Evolutionary conservation across 2,797 vertebrate genomes (phyloP).

Genomic region (Brachymystax lenok): DNA sequence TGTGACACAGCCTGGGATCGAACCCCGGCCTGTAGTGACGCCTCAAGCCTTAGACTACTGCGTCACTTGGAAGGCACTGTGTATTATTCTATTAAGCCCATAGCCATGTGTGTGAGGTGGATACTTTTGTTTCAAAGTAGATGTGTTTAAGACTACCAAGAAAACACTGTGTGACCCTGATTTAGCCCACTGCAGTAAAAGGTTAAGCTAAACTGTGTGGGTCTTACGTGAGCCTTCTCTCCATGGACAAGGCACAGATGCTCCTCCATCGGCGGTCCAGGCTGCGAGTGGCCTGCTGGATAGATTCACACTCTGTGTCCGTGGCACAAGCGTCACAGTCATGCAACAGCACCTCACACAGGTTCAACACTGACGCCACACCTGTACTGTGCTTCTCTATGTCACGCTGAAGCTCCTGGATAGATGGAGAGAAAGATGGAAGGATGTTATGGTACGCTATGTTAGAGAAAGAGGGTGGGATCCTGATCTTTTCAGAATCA

Average conservation of each 20-base stretch:
- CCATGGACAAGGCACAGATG: conserved; percentile 97
- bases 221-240: conserved; percentile 91
- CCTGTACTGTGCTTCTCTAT: conserved; percentile 98
- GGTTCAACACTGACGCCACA: conserved; percentile 93
- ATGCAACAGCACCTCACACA: conserved; percentile 97
- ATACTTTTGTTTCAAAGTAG: no score
- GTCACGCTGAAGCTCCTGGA: conserved; percentile 92
- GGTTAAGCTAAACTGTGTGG: background rate
- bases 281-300: conserved; percentile 94
- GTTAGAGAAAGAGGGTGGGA: no score
- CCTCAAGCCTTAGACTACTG: no score
- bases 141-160: no score
- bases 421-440: background rate
- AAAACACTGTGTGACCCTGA: no score
- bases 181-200: no score
- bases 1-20: no score
- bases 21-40: no score
- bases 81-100: no score
- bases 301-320: conserved; percentile 94
- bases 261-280: conserved; percentile 97
- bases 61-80: no score
- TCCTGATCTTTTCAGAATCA: no score
- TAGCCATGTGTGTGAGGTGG: no score
- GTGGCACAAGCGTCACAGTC: conserved; percentile 97
- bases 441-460: background rate